Conservation (phyloP, 2,797 vertebrate species). For the Diglossa cyanea region DNA sequence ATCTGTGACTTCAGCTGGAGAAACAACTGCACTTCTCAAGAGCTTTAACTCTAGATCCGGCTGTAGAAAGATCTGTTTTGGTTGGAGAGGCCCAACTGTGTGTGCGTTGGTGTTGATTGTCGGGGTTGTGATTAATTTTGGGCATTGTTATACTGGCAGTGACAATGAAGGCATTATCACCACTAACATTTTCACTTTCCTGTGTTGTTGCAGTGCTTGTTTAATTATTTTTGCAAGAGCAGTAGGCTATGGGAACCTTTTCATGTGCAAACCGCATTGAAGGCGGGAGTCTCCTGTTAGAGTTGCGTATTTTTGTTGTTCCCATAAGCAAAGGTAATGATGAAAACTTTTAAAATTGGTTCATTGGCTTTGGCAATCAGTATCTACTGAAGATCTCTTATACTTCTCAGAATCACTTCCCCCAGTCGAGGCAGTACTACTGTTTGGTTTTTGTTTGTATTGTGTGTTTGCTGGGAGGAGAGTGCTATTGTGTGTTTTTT, state of each 20-base stretch:
- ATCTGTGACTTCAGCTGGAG: background rate
- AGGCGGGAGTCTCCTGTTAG: background rate
- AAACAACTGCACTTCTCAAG: background rate
- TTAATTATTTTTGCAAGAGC: conserved; percentile 43
- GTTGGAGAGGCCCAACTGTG: background rate
- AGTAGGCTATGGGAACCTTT: background rate
- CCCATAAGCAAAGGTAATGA: background rate
- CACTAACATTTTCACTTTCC: conserved; percentile 23
- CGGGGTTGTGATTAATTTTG: background rate
- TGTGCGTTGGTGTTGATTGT: background rate
- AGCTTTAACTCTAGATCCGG: background rate
- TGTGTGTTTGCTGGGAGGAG: conserved; percentile 59
- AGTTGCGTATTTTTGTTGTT: background rate
- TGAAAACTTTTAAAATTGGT: background rate
- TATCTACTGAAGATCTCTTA: background rate
- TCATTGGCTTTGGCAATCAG: rapidly evolving
- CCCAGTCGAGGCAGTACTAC: background rate
- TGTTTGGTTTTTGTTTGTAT: conserved; percentile 61
- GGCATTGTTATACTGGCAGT: background rate
- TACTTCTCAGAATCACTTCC: conserved; percentile 21
- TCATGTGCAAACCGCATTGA: background rate
- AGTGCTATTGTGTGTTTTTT: conserved; percentile 65
- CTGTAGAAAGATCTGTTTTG: background rate
- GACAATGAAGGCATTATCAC: conserved; percentile 11
- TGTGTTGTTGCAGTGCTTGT: background rate